Evolutionary conservation across 2,113 vertebrate genomes (phyloP).

Genomic region (Gnathonemus longibarbis): DNA sequence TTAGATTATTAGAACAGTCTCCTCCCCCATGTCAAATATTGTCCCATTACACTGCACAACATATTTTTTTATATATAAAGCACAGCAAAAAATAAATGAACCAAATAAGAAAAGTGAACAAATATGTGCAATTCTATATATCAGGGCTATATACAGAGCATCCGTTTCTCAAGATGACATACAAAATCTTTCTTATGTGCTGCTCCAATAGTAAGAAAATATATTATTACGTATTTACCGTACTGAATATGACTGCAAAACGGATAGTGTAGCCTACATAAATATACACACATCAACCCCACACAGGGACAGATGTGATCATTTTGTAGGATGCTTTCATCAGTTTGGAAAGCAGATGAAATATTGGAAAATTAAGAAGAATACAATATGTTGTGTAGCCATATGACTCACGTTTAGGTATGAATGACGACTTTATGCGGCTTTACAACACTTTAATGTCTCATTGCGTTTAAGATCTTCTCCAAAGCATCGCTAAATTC

Average conservation of each 20-base stretch:
- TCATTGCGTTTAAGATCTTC: neutral
- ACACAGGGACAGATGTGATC: neutral
- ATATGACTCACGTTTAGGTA: neutral
- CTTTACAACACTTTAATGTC: neutral
- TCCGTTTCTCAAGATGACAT: neutral
- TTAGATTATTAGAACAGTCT: neutral
- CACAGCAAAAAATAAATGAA: neutral
- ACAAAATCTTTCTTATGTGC: neutral
- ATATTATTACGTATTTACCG: neutral
- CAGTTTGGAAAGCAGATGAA: neutral
- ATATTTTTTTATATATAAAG: neutral
- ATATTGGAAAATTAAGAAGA: neutral
- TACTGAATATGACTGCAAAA: neutral
- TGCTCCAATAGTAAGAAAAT: neutral
- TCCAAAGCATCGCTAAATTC: neutral
- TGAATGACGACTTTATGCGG: neutral
- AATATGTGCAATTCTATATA: neutral
- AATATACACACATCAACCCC: neutral
- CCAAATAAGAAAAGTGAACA: neutral
- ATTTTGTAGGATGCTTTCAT: neutral
- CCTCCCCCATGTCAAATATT: neutral
- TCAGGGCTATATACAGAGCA: neutral
- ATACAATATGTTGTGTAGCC: neutral
- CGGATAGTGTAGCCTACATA: neutral
- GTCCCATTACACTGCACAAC: neutral